phyloP scores from a whole-genome alignment of 2,888 invertebrate genomes.

The Ypsolopha scabrella region DNA sequence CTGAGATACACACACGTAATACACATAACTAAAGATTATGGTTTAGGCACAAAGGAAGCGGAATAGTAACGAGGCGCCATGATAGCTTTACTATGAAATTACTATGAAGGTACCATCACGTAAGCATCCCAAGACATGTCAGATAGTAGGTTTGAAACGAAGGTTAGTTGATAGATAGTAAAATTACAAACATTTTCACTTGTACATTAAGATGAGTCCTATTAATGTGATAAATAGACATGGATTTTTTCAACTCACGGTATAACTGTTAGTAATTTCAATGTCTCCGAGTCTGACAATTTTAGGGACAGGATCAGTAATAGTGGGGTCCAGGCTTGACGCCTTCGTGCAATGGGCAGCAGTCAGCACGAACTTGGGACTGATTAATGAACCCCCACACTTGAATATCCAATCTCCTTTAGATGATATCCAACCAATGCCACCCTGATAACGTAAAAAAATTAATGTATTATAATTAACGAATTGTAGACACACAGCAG shows the following conservation, averaged over 20 bases:
- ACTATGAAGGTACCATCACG: too few relatives aligned
- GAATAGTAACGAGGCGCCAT: too few relatives aligned
- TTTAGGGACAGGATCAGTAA: slow-evolving; percentile 19
- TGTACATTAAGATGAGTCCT: too few relatives aligned
- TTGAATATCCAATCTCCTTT: slow-evolving; percentile 25
- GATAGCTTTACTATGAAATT: too few relatives aligned
- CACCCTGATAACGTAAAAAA: slow-evolving; percentile 18
- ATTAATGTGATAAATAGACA: too few relatives aligned
- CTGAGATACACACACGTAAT: too few relatives aligned
- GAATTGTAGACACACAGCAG: too few relatives aligned
- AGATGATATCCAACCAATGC: slow-evolving; percentile 26
- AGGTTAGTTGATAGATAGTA: too few relatives aligned
- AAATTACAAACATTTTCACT: too few relatives aligned
- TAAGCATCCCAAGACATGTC: too few relatives aligned
- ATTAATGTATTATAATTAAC: neutral
- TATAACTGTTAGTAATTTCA: slow-evolving; percentile 15
- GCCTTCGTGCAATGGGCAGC: slow-evolving; percentile 72
- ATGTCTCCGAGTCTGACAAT: slow-evolving; percentile 28
- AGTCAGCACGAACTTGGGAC: slow-evolving; percentile 70
- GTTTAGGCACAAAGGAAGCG: neutral
- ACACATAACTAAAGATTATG: too few relatives aligned
- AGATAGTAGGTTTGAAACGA: too few relatives aligned
- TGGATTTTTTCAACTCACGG: slow-evolving; percentile 8
- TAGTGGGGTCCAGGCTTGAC: slow-evolving; percentile 13
- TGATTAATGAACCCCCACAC: slow-evolving; percentile 75